Evolutionary conservation across 2,797 vertebrate genomes (phyloP).

Genomic region (Liasis olivaceus): DNA sequence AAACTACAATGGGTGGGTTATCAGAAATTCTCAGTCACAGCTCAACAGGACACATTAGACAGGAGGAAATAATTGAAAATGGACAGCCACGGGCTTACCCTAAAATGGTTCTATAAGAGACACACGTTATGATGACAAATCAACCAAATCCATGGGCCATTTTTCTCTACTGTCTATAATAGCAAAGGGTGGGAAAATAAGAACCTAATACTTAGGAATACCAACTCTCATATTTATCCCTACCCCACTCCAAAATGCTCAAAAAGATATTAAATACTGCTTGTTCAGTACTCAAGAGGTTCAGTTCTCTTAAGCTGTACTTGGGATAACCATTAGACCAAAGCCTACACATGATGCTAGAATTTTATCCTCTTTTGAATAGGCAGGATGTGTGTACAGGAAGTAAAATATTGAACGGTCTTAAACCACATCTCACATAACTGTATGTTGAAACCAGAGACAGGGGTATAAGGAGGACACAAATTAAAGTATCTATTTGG

Average conservation of each 20-base stretch:
- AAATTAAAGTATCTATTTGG: not conserved
- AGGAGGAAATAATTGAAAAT: not conserved
- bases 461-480: not conserved
- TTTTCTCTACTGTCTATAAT: not conserved
- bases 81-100: not conserved
- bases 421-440: slow-evolving; percentile 74
- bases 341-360: not conserved
- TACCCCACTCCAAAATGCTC: slow-evolving; percentile 53
- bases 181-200: slow-evolving; percentile 49
- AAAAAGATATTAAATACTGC: slow-evolving; percentile 76
- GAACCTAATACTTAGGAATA: slow-evolving; percentile 69
- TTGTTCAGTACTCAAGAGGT: slow-evolving; percentile 73
- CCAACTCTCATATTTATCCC: slow-evolving; percentile 72
- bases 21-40: not conserved
- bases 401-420: slow-evolving; percentile 25
- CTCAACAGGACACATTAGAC: not conserved
- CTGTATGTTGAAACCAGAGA: slow-evolving; percentile 21
- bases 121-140: not conserved
- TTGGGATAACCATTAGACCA: slow-evolving; percentile 25
- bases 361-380: not conserved
- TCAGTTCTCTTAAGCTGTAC: slow-evolving; percentile 63
- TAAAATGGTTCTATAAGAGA: not conserved
- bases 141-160: slow-evolving; percentile 22
- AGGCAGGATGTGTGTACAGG: slow-evolving; percentile 14
- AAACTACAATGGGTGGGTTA: not conserved